Conservation (phyloP, 2,797 vertebrate genomes). For the Petrocephalus schoutedeni region DNA sequence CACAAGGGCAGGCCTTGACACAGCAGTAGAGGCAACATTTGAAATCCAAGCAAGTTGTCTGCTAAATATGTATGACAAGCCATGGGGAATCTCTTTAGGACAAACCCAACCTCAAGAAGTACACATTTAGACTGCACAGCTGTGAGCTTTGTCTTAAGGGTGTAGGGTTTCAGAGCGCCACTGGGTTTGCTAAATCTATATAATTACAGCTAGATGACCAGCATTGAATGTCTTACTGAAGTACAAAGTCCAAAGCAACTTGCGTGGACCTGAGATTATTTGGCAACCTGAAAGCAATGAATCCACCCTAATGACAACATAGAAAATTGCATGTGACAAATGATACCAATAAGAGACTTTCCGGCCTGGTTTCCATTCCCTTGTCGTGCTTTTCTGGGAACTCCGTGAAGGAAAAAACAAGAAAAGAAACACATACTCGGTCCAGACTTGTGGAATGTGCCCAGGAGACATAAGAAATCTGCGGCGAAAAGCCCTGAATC, state of each 20-base stretch:
- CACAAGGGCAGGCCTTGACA: neutral
- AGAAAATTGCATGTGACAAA: slow-evolving; percentile 12
- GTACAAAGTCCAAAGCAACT: neutral
- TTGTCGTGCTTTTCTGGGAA: neutral
- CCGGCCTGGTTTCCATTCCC: slow-evolving; percentile 3
- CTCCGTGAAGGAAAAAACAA: neutral
- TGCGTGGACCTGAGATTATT: neutral
- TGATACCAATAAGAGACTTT: slow-evolving; percentile 12
- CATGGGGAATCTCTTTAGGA: neutral
- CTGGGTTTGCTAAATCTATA: neutral
- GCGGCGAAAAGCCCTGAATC: neutral
- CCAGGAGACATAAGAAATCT: neutral
- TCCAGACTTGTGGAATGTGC: neutral
- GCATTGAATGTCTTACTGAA: neutral
- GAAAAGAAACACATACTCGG: neutral
- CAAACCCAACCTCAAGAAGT: neutral
- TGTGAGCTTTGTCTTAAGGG: slow-evolving; percentile 10
- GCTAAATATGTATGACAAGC: neutral
- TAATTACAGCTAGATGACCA: slow-evolving; percentile 14
- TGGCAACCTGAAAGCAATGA: neutral
- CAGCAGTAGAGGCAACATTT: neutral
- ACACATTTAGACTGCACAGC: neutral
- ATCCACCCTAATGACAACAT: slow-evolving; percentile 1
- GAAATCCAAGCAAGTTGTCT: neutral
- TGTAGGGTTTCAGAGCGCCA: neutral